phyloP scores from a whole-genome alignment of 2,113 vertebrate genomes.

The Aegypius monachus region DNA sequence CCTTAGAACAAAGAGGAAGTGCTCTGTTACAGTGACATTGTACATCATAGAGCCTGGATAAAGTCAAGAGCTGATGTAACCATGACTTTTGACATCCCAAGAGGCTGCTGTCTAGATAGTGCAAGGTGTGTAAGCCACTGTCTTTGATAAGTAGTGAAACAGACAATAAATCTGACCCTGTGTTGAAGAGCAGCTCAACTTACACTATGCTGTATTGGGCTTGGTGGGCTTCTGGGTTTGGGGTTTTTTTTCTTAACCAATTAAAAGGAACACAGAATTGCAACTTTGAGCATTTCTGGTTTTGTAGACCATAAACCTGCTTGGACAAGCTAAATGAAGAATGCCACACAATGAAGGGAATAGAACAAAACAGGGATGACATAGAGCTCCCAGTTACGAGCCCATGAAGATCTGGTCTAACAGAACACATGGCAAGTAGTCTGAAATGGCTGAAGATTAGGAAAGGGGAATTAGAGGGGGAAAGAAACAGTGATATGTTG shows the following conservation, averaged over 20 bases:
- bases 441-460: not conserved
- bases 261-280: not conserved
- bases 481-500: not conserved
- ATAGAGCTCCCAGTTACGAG: not conserved
- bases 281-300: not conserved
- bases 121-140: conserved; percentile 57
- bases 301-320: not conserved
- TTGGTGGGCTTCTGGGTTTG: not conserved
- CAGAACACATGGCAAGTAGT: not conserved
- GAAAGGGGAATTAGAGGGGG: not conserved
- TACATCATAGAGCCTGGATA: conserved; percentile 63
- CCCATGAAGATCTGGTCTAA: not conserved
- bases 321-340: not conserved
- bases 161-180: conserved; percentile 42
- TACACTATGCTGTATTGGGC: not conserved
- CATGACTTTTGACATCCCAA: conserved; percentile 39
- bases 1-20: conserved; percentile 73
- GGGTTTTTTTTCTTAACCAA: not conserved
- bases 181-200: conserved; percentile 8
- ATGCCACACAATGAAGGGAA: not conserved
- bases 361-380: not conserved
- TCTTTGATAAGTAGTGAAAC: conserved; percentile 65
- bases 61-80: conserved; percentile 67
- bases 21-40: conserved; percentile 44
- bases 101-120: conserved; percentile 45